These are phyloP conservation scores for Leucophenga montana DNA, from an alignment of 2,888 invertebrate species.

Conservation along the genomic window DNA sequence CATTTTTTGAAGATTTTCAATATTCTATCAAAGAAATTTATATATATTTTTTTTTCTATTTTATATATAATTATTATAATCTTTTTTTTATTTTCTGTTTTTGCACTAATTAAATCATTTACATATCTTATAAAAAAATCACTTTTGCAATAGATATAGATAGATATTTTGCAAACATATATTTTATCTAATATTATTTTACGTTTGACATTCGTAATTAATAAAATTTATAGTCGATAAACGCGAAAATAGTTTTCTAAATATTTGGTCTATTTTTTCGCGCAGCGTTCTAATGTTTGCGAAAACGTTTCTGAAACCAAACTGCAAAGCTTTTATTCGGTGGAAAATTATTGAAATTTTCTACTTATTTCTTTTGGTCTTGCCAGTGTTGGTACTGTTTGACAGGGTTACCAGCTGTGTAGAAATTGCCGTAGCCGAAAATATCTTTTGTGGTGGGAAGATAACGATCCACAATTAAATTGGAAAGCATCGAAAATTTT, in stretches of 20 bases:
- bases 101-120: constrained; percentile 3
- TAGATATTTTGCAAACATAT: not conserved
- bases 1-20: constrained; percentile 23
- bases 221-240: no score
- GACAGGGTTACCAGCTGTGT: constrained; percentile 52
- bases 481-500: no score
- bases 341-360: constrained; percentile 63
- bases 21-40: not conserved
- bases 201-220: no score
- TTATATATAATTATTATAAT: constrained; percentile 26
- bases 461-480: not conserved
- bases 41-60: constrained; percentile 18
- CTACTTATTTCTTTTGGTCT: constrained; percentile 40
- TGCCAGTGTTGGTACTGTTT: constrained; percentile 20
- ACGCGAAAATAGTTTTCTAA: constrained; percentile 22
- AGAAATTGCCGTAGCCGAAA: constrained; percentile 28
- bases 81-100: not conserved
- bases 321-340: constrained; percentile 50
- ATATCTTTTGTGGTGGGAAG: no score
- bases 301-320: constrained; percentile 68
- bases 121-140: constrained; percentile 13
- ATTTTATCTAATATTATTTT: constrained; percentile 23
- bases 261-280: constrained; percentile 14
- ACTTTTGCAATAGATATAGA: constrained; percentile 27
- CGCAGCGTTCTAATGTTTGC: constrained; percentile 56